phyloP scores from a whole-genome alignment of 1,140 invertebrate species.

The Drosophila equinoxialis region DNA sequence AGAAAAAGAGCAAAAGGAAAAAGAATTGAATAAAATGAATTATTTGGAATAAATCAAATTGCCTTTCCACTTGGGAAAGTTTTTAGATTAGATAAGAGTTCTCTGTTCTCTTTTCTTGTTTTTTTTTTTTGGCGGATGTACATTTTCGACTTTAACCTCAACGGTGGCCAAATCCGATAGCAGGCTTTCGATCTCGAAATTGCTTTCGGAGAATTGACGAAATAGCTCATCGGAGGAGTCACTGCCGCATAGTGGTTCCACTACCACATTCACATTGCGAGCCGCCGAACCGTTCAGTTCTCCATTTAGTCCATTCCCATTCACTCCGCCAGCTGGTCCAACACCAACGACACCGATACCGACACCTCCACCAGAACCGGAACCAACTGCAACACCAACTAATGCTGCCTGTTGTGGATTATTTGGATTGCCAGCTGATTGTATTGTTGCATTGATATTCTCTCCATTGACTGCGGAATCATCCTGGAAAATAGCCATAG shows the following conservation, averaged over 20 bases:
- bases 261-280: conserved; percentile 74
- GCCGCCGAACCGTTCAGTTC: conserved; percentile 64
- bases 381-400: conserved; percentile 4
- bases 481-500: conserved; percentile 35
- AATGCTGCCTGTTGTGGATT: conserved; percentile 58
- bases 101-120: conserved; percentile 40
- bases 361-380: conserved; percentile 20
- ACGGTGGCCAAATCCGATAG: conserved; percentile 84
- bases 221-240: conserved; percentile 82
- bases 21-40: conserved; percentile 16
- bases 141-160: conserved; percentile 84
- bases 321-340: conserved; percentile 35
- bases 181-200: conserved; percentile 84
- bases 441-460: conserved; percentile 59
- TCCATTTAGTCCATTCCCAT: conserved; percentile 7
- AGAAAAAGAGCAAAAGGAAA: conserved; percentile 30
- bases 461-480: conserved; percentile 71
- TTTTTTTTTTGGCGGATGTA: conserved; percentile 54
- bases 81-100: not conserved
- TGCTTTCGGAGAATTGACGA: conserved; percentile 80
- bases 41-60: conserved; percentile 14
- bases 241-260: conserved; percentile 77
- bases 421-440: conserved; percentile 69
- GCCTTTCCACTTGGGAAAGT: conserved; percentile 6
- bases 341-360: conserved; percentile 13